These are phyloP conservation scores for Lycopodina hypogea DNA, from an alignment of 37 sponge, comb jelly and placozoan genomes.

Conservation along the genomic window DNA sequence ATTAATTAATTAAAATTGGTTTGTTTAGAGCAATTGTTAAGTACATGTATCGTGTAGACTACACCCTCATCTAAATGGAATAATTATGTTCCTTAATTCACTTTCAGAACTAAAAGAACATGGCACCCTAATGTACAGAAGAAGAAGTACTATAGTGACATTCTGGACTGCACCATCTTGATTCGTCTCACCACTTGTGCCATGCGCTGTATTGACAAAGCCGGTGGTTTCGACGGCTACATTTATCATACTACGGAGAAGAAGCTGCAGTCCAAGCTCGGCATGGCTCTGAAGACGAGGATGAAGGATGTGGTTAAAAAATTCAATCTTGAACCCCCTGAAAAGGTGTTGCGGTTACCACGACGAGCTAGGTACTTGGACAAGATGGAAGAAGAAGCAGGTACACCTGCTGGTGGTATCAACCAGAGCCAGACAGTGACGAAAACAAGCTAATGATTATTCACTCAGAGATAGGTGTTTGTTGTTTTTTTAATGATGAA, in stretches of 20 bases:
- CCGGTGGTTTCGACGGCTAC: conserved; percentile 82
- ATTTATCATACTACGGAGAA: conserved; percentile 75
- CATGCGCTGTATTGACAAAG: conserved; percentile 85
- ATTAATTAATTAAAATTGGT: too few relatives aligned
- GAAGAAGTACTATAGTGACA: conserved; percentile 59
- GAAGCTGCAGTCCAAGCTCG: conserved; percentile 67
- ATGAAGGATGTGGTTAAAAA: conserved; percentile 34
- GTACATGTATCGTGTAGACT: too few relatives aligned
- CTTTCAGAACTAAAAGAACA: conserved; percentile 52
- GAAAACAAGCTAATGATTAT: background rate
- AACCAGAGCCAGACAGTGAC: background rate
- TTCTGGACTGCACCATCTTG: conserved; percentile 36
- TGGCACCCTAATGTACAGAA: conserved; percentile 79
- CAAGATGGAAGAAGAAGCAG: background rate
- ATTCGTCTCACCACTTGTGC: conserved; percentile 61
- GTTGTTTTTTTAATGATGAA: too few relatives aligned
- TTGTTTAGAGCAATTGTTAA: too few relatives aligned
- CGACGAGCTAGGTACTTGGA: conserved; percentile 29
- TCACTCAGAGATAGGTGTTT: too few relatives aligned
- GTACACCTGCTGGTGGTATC: background rate
- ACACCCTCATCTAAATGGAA: too few relatives aligned
- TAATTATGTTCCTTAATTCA: too few relatives aligned
- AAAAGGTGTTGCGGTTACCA: conserved; percentile 5
- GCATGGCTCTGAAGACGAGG: conserved; percentile 50
- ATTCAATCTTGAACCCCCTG: conserved; percentile 4